Base-by-base conservation (phyloP, 2,888 invertebrate genomes). In the Poecilobothrus nobilitatus region DNA sequence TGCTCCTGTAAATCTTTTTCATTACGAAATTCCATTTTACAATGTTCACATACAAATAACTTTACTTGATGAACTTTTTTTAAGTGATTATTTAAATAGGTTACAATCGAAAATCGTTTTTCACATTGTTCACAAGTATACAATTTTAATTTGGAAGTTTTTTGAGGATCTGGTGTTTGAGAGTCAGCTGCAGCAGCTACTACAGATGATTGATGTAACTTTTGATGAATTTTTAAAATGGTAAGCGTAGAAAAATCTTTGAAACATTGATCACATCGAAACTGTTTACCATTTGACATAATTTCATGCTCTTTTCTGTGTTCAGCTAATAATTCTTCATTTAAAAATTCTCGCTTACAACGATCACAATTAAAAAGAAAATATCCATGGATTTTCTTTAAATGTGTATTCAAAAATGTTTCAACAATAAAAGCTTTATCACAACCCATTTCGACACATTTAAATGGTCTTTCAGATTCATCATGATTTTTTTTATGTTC, bases 401-500 rank as follows among this genome's bases (percentile, higher is more conserved):
- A 53, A 53, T 53, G 53, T n/a, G 53, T 53, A 53, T 53, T 53
- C 7, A 53, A 53, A 53, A 53, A 53, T 53, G 53, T 18, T 53
- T 53, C 53, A 6, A 53, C 53, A 18, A 53, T 6, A 53, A 53
- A 53, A 53, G 18, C 53, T n/a, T 53, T 53, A 53, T 18, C 53
- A n/a, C 53, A 53, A 18, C 53, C 53, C n/a, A 53, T 18, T 53
- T 53, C 53, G 18, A 53, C 27, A 33, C 63, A 63, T 63, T 63
- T 12, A 63, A 33, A 63, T 63, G 27, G 63, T 63, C 18, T 63
- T 27, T 63, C 63, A 63, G 27, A 27, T 18, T 63, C 18, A 27
- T 63, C 27, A 15, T 63, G 63, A 63, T 27, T 63, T 33, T 27
- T 63, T 63, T 63, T 63, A 63, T 63, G 63, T 63, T 63, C 63